phyloP scores from a whole-genome alignment of 2,888 invertebrate species.

The Athalia circularis region DNA sequence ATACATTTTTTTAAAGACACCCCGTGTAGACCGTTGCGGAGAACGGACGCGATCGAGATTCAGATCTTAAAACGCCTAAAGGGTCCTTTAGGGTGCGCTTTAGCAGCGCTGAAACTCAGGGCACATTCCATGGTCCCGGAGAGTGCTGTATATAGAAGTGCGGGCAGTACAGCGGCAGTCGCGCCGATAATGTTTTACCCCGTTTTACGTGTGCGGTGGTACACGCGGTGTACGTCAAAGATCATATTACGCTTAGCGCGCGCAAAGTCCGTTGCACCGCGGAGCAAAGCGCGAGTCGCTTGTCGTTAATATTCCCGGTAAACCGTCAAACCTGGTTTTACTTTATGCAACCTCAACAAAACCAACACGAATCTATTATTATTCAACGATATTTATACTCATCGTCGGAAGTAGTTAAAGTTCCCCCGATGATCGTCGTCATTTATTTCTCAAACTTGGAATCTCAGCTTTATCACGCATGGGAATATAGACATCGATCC shows the following conservation, averaged over 20 bases:
- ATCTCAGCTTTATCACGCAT: no score
- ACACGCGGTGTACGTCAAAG: constrained; percentile 28
- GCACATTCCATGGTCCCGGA: constrained; percentile 42
- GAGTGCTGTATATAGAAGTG: background rate
- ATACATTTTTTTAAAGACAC: constrained; percentile 34
- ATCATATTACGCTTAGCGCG: constrained; percentile 26
- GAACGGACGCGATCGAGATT: constrained; percentile 49
- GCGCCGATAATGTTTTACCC: constrained; percentile 42
- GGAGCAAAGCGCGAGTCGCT: background rate
- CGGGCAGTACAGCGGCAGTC: no score
- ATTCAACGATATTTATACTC: no score
- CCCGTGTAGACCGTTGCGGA: constrained; percentile 37
- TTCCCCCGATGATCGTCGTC: no score
- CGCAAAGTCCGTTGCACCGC: background rate
- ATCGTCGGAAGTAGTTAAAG: no score
- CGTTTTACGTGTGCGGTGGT: constrained; percentile 31
- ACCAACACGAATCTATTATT: no score
- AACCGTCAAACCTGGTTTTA: background rate
- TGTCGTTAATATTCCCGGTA: constrained; percentile 11
- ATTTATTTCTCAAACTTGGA: no score
- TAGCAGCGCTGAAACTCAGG: constrained; percentile 42
- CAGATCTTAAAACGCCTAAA: constrained; percentile 41
- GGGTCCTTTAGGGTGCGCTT: constrained; percentile 47
- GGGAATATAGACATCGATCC: background rate
- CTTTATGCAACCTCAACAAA: background rate